Percentiles rank a stretch among this genome's conserved stretches.
phyloP scores from a whole-genome alignment of 2,888 invertebrate genomes.

The Embidobia sp. region DNA sequence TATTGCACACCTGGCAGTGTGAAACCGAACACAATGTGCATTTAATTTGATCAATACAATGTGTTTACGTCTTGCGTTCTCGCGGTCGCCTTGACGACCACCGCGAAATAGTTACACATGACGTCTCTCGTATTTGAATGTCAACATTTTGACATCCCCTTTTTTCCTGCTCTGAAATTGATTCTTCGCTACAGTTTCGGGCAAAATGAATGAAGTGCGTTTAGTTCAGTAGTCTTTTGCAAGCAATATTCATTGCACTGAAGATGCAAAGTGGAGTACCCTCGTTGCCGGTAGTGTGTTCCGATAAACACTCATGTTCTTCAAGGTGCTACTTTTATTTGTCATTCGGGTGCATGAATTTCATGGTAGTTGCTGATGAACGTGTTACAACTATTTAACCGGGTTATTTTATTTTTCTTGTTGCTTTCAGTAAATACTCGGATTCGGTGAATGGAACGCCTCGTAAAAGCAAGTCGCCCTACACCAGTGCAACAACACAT shows the following conservation, averaged over 20 bases:
- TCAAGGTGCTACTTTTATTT: conserved; percentile 71
- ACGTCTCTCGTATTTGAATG: conserved; percentile 68
- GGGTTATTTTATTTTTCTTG: conserved; percentile 10
- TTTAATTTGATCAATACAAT: conserved; percentile 60
- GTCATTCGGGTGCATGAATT: too few relatives aligned
- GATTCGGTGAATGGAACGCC: conserved; percentile 67
- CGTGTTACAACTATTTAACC: too few relatives aligned
- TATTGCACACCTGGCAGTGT: background rate
- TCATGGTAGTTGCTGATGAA: too few relatives aligned
- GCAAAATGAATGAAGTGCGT: background rate
- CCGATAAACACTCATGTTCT: conserved; percentile 71
- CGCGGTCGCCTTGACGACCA: conserved; percentile 73
- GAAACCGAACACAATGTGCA: conserved; percentile 3
- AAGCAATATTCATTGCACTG: conserved; percentile 53
- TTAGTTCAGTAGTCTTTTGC: conserved; percentile 47
- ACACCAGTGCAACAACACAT: conserved; percentile 67
- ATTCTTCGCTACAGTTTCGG: background rate
- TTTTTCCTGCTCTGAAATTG: conserved; percentile 44
- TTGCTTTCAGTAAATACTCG: conserved; percentile 65
- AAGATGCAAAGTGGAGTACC: conserved; percentile 80
- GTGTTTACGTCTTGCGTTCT: conserved; percentile 64
- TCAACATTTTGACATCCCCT: conserved; percentile 57
- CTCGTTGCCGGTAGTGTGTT: conserved; percentile 76
- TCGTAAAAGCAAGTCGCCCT: conserved; percentile 69
- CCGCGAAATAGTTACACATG: conserved; percentile 76